Base-by-base conservation (phyloP, 2,797 vertebrate species). In the Neolamprologus multifasciatus region DNA sequence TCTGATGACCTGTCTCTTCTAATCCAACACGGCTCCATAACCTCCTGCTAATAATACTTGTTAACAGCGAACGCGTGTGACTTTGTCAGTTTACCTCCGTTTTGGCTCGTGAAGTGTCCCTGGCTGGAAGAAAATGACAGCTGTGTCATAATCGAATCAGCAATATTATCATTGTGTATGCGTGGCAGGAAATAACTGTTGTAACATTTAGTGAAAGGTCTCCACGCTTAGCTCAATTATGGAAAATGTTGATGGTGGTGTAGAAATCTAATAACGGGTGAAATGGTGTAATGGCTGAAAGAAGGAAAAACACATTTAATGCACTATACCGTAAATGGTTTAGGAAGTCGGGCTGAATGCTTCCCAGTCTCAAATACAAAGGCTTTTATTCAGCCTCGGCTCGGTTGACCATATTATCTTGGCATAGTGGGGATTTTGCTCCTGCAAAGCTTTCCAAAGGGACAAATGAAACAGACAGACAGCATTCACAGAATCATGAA, bases 1-100 rank as follows among this genome's bases (percentile, higher is more conserved):
- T 89, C 79, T 91, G 92, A 92, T 89, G 84, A 87, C 89, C 84
- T 89, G 91, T 91, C 89, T 92, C 87, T 85, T 94, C 87, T 83
- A 88, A 91, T 93, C 77, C 80, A 88, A 43, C 80, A 31, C 57
- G 71, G 59, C 51, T 78, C 71, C 84, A 26, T 16, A 86, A 21
- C 85, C 78, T 40, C 31, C 19, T 29, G 59, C 81, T 88, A 83
- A 91, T 88, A 85, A 91, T 86, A 82, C 90, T 86, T 88, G 79
- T 87, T 87, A 91, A 86, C 82, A 50, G 26, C 7, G 52, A 88
- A 48, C 8, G 9, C 51, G 33, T 55, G 79, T 52, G 78, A 86
- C 79, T 84, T 55, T 80, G 67, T 81, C 86, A 87, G 78, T 93
- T 93, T 87, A 82, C 50, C 57, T 88, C 57, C 71, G 74, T 82